phyloP scores from a whole-genome alignment of 2,113 vertebrate genomes.

The Dendropsophus ebraccatus region DNA sequence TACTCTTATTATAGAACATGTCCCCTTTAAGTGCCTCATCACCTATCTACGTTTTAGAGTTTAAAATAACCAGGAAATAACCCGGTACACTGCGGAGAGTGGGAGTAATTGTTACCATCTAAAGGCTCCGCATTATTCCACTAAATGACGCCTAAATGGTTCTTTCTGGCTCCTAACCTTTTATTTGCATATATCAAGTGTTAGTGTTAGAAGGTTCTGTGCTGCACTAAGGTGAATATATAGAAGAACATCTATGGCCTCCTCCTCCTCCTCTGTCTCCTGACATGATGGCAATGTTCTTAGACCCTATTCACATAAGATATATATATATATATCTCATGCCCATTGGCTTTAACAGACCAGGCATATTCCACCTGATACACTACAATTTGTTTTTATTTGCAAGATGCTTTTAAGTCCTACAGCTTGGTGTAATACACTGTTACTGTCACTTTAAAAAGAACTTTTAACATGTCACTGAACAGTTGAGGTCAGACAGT shows the following conservation, averaged over 20 bases:
- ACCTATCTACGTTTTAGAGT: not conserved
- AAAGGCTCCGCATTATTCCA: not conserved
- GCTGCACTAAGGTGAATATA: not conserved
- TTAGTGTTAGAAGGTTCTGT: not conserved
- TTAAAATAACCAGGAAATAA: not conserved
- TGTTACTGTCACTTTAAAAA: no score
- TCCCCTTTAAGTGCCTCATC: not conserved
- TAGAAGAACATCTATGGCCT: not conserved
- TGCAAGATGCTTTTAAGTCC: no score
- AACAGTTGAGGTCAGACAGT: no score
- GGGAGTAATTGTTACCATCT: slow-evolving; percentile 10
- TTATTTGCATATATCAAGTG: slow-evolving; percentile 6
- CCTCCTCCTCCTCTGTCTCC: no score
- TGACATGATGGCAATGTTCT: no score
- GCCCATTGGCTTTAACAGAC: no score
- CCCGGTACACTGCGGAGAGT: not conserved
- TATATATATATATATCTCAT: no score
- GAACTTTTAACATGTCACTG: no score
- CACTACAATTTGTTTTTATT: no score
- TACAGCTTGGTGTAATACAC: no score
- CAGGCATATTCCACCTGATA: no score
- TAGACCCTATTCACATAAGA: no score
- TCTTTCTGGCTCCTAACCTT: not conserved
- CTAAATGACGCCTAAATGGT: not conserved
- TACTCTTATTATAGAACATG: not conserved